Conservation (phyloP, 2,113 vertebrate genomes). For the Phyllopteryx taeniolatus region DNA sequence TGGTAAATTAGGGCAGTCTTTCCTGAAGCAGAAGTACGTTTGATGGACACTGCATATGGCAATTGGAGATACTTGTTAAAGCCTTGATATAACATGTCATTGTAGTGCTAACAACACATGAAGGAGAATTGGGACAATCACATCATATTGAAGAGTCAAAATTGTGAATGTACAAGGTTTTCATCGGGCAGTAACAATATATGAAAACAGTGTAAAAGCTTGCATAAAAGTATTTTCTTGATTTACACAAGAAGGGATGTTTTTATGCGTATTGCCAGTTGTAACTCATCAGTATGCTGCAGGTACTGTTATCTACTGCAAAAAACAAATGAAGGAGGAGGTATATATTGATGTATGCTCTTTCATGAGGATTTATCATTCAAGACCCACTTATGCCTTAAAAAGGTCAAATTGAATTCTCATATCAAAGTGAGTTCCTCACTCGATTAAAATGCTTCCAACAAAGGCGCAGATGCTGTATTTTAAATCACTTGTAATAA, state of each 20-base stretch:
- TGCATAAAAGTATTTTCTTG: not conserved
- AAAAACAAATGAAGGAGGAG: slow-evolving; percentile 36
- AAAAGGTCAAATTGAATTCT: slow-evolving; percentile 66
- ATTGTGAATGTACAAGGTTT: not conserved
- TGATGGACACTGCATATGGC: not conserved
- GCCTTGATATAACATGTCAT: not conserved
- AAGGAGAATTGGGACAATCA: not conserved
- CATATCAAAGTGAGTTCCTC: slow-evolving; percentile 51
- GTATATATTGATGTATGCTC: slow-evolving; percentile 44
- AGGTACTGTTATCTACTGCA: slow-evolving; percentile 21
- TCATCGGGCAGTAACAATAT: not conserved
- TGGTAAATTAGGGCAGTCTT: no score
- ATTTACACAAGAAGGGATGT: slow-evolving; percentile 12
- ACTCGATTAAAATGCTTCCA: slow-evolving; percentile 47
- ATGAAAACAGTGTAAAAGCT: not conserved
- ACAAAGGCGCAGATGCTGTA: not conserved
- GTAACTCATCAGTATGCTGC: slow-evolving; percentile 57
- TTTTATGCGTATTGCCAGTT: slow-evolving; percentile 38
- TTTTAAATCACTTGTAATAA: slow-evolving; percentile 17
- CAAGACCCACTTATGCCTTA: slow-evolving; percentile 43
- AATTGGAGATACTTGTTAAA: not conserved
- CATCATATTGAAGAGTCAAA: not conserved
- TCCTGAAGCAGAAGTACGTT: no score
- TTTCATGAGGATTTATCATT: slow-evolving; percentile 58
- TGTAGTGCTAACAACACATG: not conserved